Conservation (phyloP, 2,113 vertebrate species). For the Chaetura pelagica region DNA sequence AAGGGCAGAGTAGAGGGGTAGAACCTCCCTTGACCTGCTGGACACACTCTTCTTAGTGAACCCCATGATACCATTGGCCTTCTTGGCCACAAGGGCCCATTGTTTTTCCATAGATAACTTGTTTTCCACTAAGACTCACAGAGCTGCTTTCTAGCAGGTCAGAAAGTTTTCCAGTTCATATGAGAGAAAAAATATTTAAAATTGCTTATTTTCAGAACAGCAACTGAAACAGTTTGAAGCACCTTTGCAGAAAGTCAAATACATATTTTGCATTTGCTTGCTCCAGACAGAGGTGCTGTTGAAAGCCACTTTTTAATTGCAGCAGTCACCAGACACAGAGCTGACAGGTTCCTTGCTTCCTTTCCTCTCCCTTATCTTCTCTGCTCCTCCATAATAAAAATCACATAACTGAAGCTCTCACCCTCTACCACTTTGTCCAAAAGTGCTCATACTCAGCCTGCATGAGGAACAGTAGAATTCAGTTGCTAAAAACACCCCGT, state of each 20-base stretch:
- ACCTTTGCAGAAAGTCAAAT: neutral
- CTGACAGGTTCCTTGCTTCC: neutral
- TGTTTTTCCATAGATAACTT: too few relatives aligned
- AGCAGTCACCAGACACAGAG: neutral
- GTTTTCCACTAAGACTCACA: too few relatives aligned
- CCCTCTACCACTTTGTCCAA: neutral
- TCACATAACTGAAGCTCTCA: neutral
- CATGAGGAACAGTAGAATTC: neutral
- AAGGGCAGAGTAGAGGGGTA: too few relatives aligned
- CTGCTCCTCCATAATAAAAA: neutral
- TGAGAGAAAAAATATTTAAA: neutral
- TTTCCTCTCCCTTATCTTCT: neutral
- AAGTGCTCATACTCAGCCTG: neutral
- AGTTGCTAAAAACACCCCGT: neutral
- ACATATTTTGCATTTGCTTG: neutral
- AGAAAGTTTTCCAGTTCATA: neutral
- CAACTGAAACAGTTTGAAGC: neutral
- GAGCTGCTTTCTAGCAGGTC: too few relatives aligned
- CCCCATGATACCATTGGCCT: too few relatives aligned
- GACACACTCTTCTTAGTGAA: too few relatives aligned
- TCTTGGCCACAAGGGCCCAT: too few relatives aligned
- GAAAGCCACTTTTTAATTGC: neutral
- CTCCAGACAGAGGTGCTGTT: neutral
- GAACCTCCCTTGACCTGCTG: too few relatives aligned
- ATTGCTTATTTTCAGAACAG: neutral